Percentiles rank a stretch among this genome's conserved stretches.
These are phyloP conservation scores for Urechis unicinctus DNA, from an alignment of 2,888 invertebrate genomes.

Conservation along the genomic window DNA sequence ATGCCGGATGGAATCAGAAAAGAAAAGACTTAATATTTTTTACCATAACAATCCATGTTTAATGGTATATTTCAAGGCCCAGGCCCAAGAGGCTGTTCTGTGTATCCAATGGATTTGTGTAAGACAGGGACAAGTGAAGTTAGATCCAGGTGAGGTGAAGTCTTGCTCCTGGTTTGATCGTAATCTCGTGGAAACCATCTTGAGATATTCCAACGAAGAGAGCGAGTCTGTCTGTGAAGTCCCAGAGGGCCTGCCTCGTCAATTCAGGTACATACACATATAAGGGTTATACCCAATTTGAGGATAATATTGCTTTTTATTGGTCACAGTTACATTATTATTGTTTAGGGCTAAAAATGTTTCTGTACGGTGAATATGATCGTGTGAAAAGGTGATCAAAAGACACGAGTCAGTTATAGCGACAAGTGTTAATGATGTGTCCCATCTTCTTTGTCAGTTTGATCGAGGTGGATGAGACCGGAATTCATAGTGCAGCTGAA, in stretches of 20 bases:
- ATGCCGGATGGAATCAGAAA: no score
- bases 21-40: no score
- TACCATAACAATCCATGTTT: no score
- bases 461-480: conserved; percentile 7
- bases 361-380: background rate
- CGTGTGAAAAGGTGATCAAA: background rate
- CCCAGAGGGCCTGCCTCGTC: background rate
- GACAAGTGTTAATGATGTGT: background rate
- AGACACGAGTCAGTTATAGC: background rate
- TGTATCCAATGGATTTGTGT: background rate
- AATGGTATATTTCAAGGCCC: no score
- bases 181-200: conserved; percentile 28
- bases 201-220: conserved; percentile 9
- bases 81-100: no score
- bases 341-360: no score
- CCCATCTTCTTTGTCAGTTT: conserved; percentile 3
- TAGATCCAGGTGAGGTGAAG: conserved; percentile 46
- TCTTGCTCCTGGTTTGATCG: conserved; percentile 46
- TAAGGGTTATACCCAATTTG: background rate
- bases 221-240: background rate
- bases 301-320: no score
- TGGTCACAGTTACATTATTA: no score
- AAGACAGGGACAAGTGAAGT: conserved; percentile 21
- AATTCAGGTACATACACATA: background rate
- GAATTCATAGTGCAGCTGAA: conserved; percentile 17